phyloP scores from a whole-genome alignment of 2,113 vertebrate genomes.

The Ictalurus punctatus region DNA sequence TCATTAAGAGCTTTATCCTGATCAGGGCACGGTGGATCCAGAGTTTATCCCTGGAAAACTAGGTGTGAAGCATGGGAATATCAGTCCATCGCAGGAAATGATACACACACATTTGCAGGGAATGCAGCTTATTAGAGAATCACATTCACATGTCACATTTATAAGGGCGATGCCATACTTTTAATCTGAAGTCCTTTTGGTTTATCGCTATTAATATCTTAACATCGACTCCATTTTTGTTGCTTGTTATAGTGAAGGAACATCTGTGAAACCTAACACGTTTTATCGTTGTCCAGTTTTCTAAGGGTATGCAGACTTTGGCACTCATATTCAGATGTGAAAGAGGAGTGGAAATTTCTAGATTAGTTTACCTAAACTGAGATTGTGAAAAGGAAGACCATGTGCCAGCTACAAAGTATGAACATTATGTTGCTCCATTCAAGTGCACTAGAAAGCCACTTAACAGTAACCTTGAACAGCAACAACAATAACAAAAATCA shows the following conservation, averaged over 20 bases:
- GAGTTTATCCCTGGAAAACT: neutral
- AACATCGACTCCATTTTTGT: neutral
- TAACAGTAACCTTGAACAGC: neutral
- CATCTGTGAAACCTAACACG: neutral
- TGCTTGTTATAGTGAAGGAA: neutral
- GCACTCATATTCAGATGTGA: neutral
- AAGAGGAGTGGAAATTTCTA: neutral
- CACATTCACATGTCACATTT: neutral
- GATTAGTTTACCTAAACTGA: neutral
- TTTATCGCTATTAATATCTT: neutral
- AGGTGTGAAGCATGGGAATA: neutral
- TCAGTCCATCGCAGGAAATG: neutral
- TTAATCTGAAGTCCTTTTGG: neutral
- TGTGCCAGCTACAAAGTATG: neutral
- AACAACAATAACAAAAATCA: neutral
- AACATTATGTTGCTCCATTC: constrained; percentile 6
- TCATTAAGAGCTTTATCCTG: neutral
- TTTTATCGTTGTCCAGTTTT: neutral
- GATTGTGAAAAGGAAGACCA: neutral
- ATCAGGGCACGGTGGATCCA: neutral
- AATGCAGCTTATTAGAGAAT: neutral
- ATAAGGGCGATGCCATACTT: neutral
- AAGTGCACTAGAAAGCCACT: constrained; percentile 14
- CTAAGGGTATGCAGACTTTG: neutral
- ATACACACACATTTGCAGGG: neutral